phyloP scores from a whole-genome alignment of 2,797 vertebrate species.

The Esox lucius region DNA sequence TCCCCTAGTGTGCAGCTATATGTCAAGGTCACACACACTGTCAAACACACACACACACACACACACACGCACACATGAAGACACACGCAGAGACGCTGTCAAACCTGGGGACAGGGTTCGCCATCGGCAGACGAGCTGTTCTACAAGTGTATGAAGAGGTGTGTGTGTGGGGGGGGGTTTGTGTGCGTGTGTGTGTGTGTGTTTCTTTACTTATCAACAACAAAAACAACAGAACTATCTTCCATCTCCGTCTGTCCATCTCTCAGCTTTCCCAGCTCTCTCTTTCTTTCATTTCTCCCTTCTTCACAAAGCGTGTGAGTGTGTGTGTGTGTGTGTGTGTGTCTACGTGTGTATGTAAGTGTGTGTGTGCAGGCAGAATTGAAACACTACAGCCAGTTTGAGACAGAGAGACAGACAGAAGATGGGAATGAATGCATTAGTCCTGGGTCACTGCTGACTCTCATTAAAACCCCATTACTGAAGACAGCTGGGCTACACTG shows the following conservation, averaged over 20 bases:
- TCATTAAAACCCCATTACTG: constrained; percentile 99
- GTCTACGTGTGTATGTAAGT: constrained; percentile 22
- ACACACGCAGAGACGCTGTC: constrained; percentile 68
- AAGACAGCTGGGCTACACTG: constrained; percentile 97
- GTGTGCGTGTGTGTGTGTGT: constrained; percentile 14
- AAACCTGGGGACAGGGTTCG: constrained; percentile 75
- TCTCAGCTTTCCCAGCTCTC: no score
- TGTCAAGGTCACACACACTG: constrained; percentile 69
- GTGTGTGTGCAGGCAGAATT: constrained; percentile 55
- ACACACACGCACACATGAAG: constrained; percentile 34
- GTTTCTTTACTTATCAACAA: constrained; percentile 10
- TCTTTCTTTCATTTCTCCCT: no score
- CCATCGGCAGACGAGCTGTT: constrained; percentile 72
- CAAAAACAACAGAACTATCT: no score
- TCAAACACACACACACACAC: constrained; percentile 23
- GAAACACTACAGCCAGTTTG: constrained; percentile 64
- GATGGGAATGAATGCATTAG: constrained; percentile 99
- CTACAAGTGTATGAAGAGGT: constrained; percentile 54
- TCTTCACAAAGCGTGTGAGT: no score
- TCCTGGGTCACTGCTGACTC: constrained; percentile 99
- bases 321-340: constrained; percentile 51
- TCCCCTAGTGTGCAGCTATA: constrained; percentile 65
- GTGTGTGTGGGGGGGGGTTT: constrained; percentile 20
- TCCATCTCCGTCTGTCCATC: background rate
- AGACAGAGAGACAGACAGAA: constrained; percentile 77